Base-by-base conservation (phyloP, 2,888 invertebrate genomes). In the Oscheius onirici region DNA sequence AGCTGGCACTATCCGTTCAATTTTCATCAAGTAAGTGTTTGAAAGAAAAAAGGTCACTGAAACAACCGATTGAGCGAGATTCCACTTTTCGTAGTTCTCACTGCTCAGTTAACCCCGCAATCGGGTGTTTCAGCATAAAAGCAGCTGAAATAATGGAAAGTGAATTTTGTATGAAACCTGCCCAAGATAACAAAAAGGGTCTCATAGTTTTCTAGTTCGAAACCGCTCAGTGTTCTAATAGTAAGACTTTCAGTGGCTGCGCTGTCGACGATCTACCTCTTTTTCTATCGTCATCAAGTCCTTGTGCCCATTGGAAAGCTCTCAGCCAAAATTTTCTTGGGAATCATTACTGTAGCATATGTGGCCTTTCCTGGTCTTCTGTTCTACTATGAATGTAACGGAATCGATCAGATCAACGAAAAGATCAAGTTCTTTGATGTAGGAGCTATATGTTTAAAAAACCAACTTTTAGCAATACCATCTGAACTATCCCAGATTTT, bases 251-350 rank as follows among this genome's bases (percentile, higher is more conserved):
- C 20, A 63, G 63, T 49, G n/a, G 24, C 63, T 63, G 63, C 63
- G 1, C 49, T 63, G 28, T 63, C 63, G 0, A 63, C 63, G n/a
- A 63, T 63, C 3, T 63, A 49, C 28, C 28, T 63, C n/a, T 63
- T 63, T 46, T 63, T 63, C 63, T 63, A 63, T 15, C 46, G 63
- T 17, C 49, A 63, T 49, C 63, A 49, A 28, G 34, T 63, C n/a
- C 20, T 63, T 8, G 46, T 49, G 11, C 49, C 63, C 22, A 24
- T 49, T 6, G n/a, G 26, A 11, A 8, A 44, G 10, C 17, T 63
- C 2, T 17, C 24, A n/a, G 20, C 63, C 6, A 63, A 49, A n/a
- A 28, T 46, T 2, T 63, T 63, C 46, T 26, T 63, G 44, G 24
- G 15, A 2, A n/a, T 46, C 3, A 49, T 49, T 13, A 63, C 28